These are phyloP conservation scores for Sebastes wilsoni DNA, from an alignment of 2,797 vertebrate genomes.

Conservation along the genomic window DNA sequence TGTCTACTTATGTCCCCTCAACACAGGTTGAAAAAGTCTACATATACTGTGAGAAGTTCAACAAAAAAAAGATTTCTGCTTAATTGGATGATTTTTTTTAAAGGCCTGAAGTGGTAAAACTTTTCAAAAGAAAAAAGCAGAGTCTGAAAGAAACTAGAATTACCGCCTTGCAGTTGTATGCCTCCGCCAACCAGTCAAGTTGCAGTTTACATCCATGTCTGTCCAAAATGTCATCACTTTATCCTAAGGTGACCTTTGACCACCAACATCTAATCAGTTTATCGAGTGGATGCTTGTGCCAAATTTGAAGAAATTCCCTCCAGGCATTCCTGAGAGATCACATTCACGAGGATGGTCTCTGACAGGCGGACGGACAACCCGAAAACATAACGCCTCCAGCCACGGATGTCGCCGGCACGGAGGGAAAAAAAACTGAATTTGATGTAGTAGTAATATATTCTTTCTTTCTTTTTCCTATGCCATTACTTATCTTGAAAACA, in stretches of 20 bases:
- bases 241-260: too few species aligned
- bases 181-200: neutral
- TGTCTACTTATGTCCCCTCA: neutral
- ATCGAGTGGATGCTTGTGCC: too few species aligned
- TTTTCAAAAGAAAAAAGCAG: neutral
- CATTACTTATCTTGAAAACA: too few species aligned
- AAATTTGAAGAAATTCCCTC: too few species aligned
- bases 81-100: neutral
- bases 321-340: too few species aligned
- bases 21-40: neutral
- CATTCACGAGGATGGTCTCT: accelerated
- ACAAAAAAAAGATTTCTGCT: neutral
- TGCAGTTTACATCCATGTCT: neutral
- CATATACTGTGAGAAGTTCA: neutral
- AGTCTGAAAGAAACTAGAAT: neutral
- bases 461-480: too few species aligned
- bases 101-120: neutral
- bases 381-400: too few species aligned
- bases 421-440: too few species aligned
- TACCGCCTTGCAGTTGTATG: neutral
- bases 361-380: too few species aligned
- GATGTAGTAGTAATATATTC: too few species aligned
- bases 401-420: too few species aligned
- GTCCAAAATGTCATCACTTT: neutral
- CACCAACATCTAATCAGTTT: too few species aligned